phyloP scores from a whole-genome alignment of 2,888 invertebrate species.

The Leptopterna dolabrata region DNA sequence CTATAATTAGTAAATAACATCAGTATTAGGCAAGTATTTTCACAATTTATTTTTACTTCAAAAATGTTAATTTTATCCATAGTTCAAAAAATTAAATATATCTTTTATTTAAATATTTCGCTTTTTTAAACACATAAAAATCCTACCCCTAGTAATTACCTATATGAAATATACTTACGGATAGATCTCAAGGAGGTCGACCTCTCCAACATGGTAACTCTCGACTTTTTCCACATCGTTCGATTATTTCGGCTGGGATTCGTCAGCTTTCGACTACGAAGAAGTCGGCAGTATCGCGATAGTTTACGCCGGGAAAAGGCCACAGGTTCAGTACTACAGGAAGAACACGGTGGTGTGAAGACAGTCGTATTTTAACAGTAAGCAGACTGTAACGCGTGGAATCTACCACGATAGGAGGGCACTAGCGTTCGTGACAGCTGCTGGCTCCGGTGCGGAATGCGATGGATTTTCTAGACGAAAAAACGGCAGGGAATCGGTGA shows the following conservation, averaged over 20 bases:
- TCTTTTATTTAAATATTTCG: no score
- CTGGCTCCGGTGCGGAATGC: background rate
- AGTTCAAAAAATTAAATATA: no score
- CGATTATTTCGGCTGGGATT: background rate
- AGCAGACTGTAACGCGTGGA: background rate
- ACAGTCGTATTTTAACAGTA: no score
- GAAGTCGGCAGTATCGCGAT: no score
- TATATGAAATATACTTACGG: background rate
- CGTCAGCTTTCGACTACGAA: background rate
- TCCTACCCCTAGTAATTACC: background rate
- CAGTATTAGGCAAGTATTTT: no score
- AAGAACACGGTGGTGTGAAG: no score
- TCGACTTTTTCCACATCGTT: slow-evolving; percentile 19
- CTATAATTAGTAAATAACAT: no score
- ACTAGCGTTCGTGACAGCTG: background rate
- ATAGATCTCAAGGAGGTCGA: background rate
- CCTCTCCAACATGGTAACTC: background rate
- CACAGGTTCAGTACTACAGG: no score
- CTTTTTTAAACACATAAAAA: no score
- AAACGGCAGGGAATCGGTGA: background rate
- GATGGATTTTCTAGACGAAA: background rate
- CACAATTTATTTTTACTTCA: no score
- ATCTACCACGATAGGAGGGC: background rate
- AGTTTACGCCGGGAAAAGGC: no score
- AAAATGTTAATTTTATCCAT: no score